phyloP scores from a whole-genome alignment of 2,797 vertebrate species.

The Hephaestus fuliginosus region DNA sequence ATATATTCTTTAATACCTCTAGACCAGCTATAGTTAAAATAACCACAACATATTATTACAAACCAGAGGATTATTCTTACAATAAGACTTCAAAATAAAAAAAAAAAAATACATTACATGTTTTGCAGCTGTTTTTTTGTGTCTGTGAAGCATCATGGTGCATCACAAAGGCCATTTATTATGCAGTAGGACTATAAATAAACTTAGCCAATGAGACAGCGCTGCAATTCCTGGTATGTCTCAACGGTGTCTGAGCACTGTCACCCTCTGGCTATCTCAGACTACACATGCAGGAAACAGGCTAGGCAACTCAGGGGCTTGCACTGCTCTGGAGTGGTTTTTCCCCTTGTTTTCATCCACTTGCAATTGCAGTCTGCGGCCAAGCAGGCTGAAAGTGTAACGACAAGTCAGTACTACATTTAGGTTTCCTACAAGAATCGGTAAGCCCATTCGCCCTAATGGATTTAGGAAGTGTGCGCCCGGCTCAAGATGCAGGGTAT shows the following conservation, averaged over 20 bases:
- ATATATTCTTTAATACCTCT: neutral
- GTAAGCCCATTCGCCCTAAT: slow-evolving; percentile 69
- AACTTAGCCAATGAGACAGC: slow-evolving; percentile 27
- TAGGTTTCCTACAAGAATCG: slow-evolving; percentile 66
- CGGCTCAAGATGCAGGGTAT: slow-evolving; percentile 65
- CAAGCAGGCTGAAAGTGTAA: slow-evolving; percentile 67
- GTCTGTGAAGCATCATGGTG: slow-evolving; percentile 4
- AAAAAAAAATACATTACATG: neutral
- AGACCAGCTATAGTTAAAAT: neutral
- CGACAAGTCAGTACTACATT: slow-evolving; percentile 68
- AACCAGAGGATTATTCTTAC: neutral
- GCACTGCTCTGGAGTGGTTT: slow-evolving; percentile 51
- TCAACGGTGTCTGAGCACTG: slow-evolving; percentile 56
- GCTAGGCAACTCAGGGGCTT: slow-evolving; percentile 38
- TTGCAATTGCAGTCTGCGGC: slow-evolving; percentile 67
- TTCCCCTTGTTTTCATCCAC: slow-evolving; percentile 69
- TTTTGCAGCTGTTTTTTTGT: neutral
- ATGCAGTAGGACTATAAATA: slow-evolving; percentile 52
- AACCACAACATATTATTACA: neutral
- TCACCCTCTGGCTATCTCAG: slow-evolving; percentile 65
- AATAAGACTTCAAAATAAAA: neutral
- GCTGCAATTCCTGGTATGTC: slow-evolving; percentile 49
- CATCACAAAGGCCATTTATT: slow-evolving; percentile 22
- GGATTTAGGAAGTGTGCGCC: slow-evolving; percentile 70
- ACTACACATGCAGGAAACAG: slow-evolving; percentile 50